These are phyloP conservation scores for Megalurothrips usitatus DNA, from an alignment of 2,888 invertebrate species.

Conservation along the genomic window DNA sequence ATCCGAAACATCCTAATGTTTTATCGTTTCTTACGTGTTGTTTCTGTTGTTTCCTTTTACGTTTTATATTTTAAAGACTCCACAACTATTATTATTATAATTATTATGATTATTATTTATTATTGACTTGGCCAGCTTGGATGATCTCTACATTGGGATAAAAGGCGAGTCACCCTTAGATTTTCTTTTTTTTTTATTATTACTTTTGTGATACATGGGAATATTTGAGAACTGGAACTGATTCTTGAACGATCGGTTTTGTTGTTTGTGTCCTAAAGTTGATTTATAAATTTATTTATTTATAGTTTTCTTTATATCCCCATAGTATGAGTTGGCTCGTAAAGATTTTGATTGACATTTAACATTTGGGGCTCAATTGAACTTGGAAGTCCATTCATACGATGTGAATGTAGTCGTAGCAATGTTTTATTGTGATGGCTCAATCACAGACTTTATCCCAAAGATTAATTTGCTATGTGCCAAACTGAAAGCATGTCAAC, in stretches of 20 bases:
- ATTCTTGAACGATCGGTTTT: neutral
- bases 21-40: constrained; percentile 12
- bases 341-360: neutral
- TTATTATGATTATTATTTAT: neutral
- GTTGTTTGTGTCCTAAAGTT: constrained; percentile 8
- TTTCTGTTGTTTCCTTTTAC: constrained; percentile 22
- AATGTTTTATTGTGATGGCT: neutral
- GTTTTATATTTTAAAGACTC: constrained; percentile 2
- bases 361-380: neutral
- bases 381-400: neutral
- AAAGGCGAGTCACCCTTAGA: neutral
- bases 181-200: neutral
- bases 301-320: constrained; percentile 3
- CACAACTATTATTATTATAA: neutral
- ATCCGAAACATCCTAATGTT: constrained; percentile 11
- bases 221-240: constrained; percentile 5
- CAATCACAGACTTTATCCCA: neutral
- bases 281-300: constrained; percentile 18
- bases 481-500: neutral
- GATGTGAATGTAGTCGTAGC: constrained; percentile 8
- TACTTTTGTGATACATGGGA: constrained; percentile 19
- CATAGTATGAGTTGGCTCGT: neutral
- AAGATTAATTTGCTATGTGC: constrained; percentile 25
- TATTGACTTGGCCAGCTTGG: neutral
- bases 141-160: neutral